Conservation (phyloP, 1,140 invertebrate genomes). For the Oncopeltus fasciatus region DNA sequence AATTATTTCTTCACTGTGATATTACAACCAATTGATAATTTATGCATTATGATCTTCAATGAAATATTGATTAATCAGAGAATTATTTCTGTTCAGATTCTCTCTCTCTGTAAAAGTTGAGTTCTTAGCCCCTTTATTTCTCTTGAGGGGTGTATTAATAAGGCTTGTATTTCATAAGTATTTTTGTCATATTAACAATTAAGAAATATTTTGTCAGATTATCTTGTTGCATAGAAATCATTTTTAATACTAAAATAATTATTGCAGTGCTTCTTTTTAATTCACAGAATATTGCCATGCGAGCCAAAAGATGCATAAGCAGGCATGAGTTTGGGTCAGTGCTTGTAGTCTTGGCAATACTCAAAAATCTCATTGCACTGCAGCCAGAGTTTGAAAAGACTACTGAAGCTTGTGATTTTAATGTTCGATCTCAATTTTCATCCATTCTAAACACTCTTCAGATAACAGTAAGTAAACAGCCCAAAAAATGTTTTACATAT, state of each 20-base stretch:
- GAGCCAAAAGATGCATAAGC: slow-evolving; percentile 62
- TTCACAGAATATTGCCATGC: slow-evolving; percentile 50
- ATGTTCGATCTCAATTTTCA: slow-evolving; percentile 53
- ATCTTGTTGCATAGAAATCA: background rate
- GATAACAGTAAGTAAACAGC: slow-evolving; percentile 42
- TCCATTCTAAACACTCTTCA: slow-evolving; percentile 60
- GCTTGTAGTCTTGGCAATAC: slow-evolving; percentile 69
- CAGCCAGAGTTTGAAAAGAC: slow-evolving; percentile 74
- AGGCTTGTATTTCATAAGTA: too few species aligned
- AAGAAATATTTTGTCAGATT: too few species aligned
- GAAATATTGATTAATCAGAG: too few species aligned
- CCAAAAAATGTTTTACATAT: too few species aligned
- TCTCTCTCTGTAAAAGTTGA: too few species aligned
- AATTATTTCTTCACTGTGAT: too few species aligned
- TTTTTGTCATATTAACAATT: too few species aligned
- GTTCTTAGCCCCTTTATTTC: too few species aligned
- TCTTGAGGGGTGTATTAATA: too few species aligned
- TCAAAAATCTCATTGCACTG: slow-evolving; percentile 63
- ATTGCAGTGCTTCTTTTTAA: slow-evolving; percentile 26
- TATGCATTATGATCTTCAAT: too few species aligned
- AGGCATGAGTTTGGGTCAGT: slow-evolving; percentile 71
- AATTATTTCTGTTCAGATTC: too few species aligned
- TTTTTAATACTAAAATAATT: background rate
- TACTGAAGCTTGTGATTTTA: slow-evolving; percentile 54
- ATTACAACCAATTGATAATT: too few species aligned